Base-by-base conservation (phyloP, 2,888 invertebrate species). In the Anaspis maculata region DNA sequence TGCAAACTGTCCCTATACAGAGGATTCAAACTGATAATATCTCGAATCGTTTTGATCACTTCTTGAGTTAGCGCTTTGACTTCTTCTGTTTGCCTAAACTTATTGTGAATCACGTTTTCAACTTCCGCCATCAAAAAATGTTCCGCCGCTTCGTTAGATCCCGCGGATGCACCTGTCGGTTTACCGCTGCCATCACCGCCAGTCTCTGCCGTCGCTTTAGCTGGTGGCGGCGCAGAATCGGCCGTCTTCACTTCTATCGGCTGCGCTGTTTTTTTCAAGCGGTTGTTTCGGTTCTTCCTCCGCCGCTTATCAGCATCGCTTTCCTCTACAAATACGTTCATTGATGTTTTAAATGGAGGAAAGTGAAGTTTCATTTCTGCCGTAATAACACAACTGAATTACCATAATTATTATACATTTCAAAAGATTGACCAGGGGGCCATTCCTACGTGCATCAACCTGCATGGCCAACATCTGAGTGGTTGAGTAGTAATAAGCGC, bases 21-120 rank as follows among this genome's bases (percentile, higher is more conserved):
- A 1, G 96, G 94, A 75, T 97, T 98, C 71, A 97, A 76, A 45
- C 90, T 88, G 41, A 98, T 95, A 37, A 98, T 95, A 67, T 98
- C 98, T 32, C 95, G 73, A 44, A 97, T 94, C 0, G 96, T 97
- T 68, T 96, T 94, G 26, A 96, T 92, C 36, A 96, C 79, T 71
- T 97, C 96, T 64, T 95, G 94, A 0, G 92, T 95, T 34, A 95
- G 61, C 0, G 96, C 96, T 69, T 96, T 97, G 9, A 97, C 85
- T 71, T 97, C 96, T 58, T 94, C 92, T 0, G 87, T 92, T 61
- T 85, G 85, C 45, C 82, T 75, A 61, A 89, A 96, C 48, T 87
- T 83, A 42, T 91, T 83, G 52, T 94, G 89, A 34, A 78, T 74
- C 31, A 95, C 66, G 69, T 97, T 97, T 62, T 92, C 92, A 13